These are phyloP conservation scores for Hydropsyche tenuis DNA, from an alignment of 1,140 invertebrate species.

Conservation along the genomic window DNA sequence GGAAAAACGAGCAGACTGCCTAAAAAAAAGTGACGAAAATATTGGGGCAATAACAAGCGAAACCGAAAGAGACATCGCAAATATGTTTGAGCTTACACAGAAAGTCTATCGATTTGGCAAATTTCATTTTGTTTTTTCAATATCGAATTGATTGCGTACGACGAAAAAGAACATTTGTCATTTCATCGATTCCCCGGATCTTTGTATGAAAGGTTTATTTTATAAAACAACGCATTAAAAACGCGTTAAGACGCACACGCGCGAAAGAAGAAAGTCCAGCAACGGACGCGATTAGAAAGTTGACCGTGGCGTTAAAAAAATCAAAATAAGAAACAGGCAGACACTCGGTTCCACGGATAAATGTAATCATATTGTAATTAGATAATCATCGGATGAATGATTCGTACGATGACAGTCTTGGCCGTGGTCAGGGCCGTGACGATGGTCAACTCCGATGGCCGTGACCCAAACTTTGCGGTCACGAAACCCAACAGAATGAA, in stretches of 20 bases:
- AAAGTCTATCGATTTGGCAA: too few species aligned
- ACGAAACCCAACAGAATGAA: too few species aligned
- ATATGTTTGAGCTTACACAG: neutral
- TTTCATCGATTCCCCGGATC: too few species aligned
- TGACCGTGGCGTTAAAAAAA: neutral
- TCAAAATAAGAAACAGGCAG: too few species aligned
- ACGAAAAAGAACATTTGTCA: too few species aligned
- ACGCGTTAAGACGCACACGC: neutral
- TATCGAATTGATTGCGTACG: too few species aligned
- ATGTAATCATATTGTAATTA: neutral
- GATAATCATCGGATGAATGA: neutral
- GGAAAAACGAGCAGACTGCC: neutral
- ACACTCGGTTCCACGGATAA: neutral
- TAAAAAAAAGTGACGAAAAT: constrained; percentile 6
- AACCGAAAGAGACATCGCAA: neutral
- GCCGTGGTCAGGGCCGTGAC: neutral
- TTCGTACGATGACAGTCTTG: neutral
- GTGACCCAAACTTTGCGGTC: neutral
- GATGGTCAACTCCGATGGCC: neutral
- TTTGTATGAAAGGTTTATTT: too few species aligned
- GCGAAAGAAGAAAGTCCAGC: neutral
- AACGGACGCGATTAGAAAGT: constrained; percentile 9
- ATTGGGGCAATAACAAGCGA: neutral
- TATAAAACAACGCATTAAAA: constrained; percentile 7
- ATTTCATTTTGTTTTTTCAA: too few species aligned